Base-by-base conservation (phyloP, 2,113 vertebrate species). In the Tinamus guttatus region DNA sequence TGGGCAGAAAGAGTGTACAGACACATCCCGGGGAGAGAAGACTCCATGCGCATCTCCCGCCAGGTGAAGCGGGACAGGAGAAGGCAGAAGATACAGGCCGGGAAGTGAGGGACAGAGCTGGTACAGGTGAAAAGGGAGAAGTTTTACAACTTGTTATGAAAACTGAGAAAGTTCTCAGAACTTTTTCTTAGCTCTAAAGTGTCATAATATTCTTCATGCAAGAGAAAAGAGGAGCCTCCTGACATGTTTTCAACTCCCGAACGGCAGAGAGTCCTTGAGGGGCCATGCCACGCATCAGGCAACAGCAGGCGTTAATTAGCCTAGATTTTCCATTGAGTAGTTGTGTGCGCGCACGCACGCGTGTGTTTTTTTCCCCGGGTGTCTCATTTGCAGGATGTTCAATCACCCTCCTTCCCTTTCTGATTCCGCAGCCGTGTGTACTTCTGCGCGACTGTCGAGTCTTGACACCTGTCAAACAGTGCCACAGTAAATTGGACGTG, bases 321-420 rank as follows among this genome's bases (percentile, higher is more conserved):
- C 90, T 52, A 77, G 67, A 59, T 90, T 85, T 93, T 34, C 92
- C 11, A 47, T 13, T 30, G 78, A 87, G 91, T 76, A 90, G 81
- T 77, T 32, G 89, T 0, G 24, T 56, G 76, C 21, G 74, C 5
- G 80, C 2, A 43, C 1, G n/a, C 1, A 8, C 30, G 16, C 25
- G 89, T 95, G 92, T 86, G 94, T 89, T 89, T 65, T 96, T 52
- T 96, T 90, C 88, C 94, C 95, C 47, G 85, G 96, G 96, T 96
- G 95, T 97, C 95, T 98, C 96, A 97, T 98, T 97, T 97, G 93
- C 96, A 95, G 96, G 47, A 70, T 75, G 92, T 93, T 96, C 97
- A 91, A 34, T 49, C 64, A 89, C 85, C 93, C 90, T 92, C 82
- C 52, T 78, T 80, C 85, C 64, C 80, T 30, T 68, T 92, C 96